Base-by-base conservation (phyloP, 1,140 invertebrate genomes). In the Spodoptera frugiperda region DNA sequence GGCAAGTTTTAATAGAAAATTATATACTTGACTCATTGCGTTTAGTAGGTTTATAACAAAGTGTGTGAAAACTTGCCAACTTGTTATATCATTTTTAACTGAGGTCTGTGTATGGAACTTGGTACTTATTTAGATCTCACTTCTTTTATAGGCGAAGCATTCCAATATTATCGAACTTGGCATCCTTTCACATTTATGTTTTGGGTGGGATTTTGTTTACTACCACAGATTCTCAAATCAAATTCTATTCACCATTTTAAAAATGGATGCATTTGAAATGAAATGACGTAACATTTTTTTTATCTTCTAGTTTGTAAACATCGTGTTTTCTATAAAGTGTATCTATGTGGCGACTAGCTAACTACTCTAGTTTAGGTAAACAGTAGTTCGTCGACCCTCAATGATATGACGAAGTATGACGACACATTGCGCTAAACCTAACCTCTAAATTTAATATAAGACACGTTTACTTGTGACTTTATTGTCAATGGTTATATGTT, bases 271-370 rank as follows among this genome's bases (percentile, higher is more conserved):
- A 9, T 39, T n/a, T 17, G 1, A 63, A 39, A 63, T 17, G 1
- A 63, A 39, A 63, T 44, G n/a, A 61, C 8, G 2, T 9, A 44
- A 61, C 55, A 59, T 55, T 21, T 67, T 67, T 46, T 49, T 17
- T 55, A 25, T 14, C 46, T n/a, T 12, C 1, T 33, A 44, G 14
- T 67, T 78, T 73, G 59, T 51, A 76, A 57, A 68, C 44, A 70
- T 30, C 17, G 17, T 39, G 33, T 39, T 39, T 39, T 67, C 73
- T 73, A 49, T 51, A 76, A 57, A 68, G n/a, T n/a, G n/a, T n/a
- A n/a, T n/a, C n/a, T n/a, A n/a, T n/a, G n/a, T 44, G 70, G 15
- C n/a, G 25, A 25, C 39, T 54, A 15, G n/a, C 33, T 33, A 39
- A 39, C 33, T 39, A 39, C 33, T 39, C 33, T 49, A 51, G 61